Base-by-base conservation (phyloP, 2,113 vertebrate genomes). In the Strix uralensis region DNA sequence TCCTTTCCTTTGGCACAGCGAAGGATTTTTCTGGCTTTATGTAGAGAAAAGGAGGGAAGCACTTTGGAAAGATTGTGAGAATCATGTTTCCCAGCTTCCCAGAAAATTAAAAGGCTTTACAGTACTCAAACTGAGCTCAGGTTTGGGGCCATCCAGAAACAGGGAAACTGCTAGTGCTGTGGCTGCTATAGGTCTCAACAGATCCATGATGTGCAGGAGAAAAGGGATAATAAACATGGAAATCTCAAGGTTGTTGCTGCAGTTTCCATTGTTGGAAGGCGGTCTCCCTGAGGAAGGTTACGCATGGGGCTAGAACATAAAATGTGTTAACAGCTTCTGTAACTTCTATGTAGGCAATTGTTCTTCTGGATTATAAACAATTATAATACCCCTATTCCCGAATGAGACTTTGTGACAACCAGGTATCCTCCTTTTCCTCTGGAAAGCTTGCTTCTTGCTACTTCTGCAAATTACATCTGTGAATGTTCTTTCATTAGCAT, bases 251-350 rank as follows among this genome's bases (percentile, higher is more conserved):
- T 20, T 80, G 27, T n/a, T 80, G 72, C 42, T 81, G 36, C 61
- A 29, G 16, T 29, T 83, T 69, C 80, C 30, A 2, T 4, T n/a
- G 5, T 58, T 54, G 66, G 36, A 77, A 59, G 20, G 9, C 19
- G 13, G 10, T 19, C 11, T 59, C 22, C 19, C 13, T 70, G 38
- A 59, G 22, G 49, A 52, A 63, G 22, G 30, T 78, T 17, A 9
- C 13, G 17, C 21, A 4, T 8, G 2, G 49, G 30, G 21, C 26
- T 62, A 42, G 38, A 44, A 32, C 0, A 0, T 58, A 63, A 49
- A 62, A 30, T 34, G 17, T 58, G 15, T 11, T 71, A 81, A 81
- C 7, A 47, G 13, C 15, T 81, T 42, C 75, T 51, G 8, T 54
- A 40, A 27, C 57, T 86, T 65, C 59, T 36, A 77, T 44, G 57